phyloP scores from a whole-genome alignment of 2,888 invertebrate species.

The Altica lythri region DNA sequence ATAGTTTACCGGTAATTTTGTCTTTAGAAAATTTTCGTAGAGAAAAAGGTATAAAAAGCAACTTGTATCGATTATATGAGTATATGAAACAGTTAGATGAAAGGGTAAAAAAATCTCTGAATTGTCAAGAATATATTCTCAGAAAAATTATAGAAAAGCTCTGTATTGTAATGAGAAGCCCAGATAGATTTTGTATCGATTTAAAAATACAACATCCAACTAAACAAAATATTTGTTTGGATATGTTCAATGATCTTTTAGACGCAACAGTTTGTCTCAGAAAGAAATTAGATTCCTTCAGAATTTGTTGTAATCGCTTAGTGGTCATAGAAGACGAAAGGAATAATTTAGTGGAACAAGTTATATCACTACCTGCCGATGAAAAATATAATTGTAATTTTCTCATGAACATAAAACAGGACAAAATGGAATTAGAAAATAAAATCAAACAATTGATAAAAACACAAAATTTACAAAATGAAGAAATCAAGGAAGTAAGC shows the following conservation, averaged over 20 bases:
- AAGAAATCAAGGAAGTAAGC: slow-evolving; percentile 40
- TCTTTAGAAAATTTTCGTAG: slow-evolving; percentile 47
- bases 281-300: slow-evolving; percentile 44
- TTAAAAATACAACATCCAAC: slow-evolving; percentile 35
- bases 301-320: slow-evolving; percentile 46
- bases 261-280: slow-evolving; percentile 40
- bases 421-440: slow-evolving; percentile 47
- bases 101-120: slow-evolving; percentile 34
- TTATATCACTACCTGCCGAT: slow-evolving; percentile 47
- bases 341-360: slow-evolving; percentile 49
- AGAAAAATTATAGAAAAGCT: slow-evolving; percentile 42
- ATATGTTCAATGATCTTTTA: slow-evolving; percentile 44
- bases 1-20: slow-evolving; percentile 46
- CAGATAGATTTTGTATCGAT: slow-evolving; percentile 21
- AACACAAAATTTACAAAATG: slow-evolving; percentile 35
- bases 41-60: slow-evolving; percentile 46
- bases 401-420: slow-evolving; percentile 46
- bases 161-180: slow-evolving; percentile 34
- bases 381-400: slow-evolving; percentile 46
- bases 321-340: slow-evolving; percentile 50
- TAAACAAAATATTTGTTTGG: slow-evolving; percentile 37
- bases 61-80: slow-evolving; percentile 43
- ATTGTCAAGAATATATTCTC: slow-evolving; percentile 45
- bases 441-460: slow-evolving; percentile 42
- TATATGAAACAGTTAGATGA: slow-evolving; percentile 44